Evolutionary conservation across 2,113 vertebrate genomes (phyloP), one percentile per base, ranked within the genome.

Genomic region (Prinia subflava): DNA sequence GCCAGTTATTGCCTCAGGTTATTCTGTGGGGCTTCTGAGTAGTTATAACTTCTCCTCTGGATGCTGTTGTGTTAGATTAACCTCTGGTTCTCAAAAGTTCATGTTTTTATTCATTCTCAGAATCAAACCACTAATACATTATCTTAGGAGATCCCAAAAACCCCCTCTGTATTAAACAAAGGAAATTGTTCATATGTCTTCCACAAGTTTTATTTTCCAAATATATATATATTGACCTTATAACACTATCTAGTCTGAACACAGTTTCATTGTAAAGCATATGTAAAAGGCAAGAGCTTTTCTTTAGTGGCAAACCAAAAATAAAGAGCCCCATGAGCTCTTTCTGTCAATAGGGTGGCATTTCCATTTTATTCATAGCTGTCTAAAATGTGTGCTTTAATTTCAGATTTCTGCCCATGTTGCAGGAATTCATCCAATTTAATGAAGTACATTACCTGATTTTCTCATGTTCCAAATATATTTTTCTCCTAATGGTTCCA

Each of bases 131-230:
- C 68, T 79, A 81, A n/a, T 46, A 41, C 24, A 62, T 87, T 94
- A 92, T 90, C 67, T 63, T 80, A 85, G 50, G 71, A 95, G 52
- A 94, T 88, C 60, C 44, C 44, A 41, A 77, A 67, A 67, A 44
- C 27, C 31, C 37, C n/a, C 28, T 64, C n/a, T 53, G 60, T 78
- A 94, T 96, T 96, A 94, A 94, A 90, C 64, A 96, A 93, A 96
- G 92, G 92, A 96, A 96, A 97, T 96, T 95, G 85, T 90, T 94
- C 82, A 67, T 90, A 90, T 52, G 59, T 63, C 60, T 90, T 96
- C 64, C 5, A 0, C 31, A 77, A 86, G 47, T 74, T 88, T 90
- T 90, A 53, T 88, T 93, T 94, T 95, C 63, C 42, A 74, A 68
- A 83, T 85, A 42, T 78, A 42, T 65, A 71, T 90, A 42, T 84